Conservation (phyloP, 2,888 invertebrate genomes). For the Aspidapion aeneum region DNA sequence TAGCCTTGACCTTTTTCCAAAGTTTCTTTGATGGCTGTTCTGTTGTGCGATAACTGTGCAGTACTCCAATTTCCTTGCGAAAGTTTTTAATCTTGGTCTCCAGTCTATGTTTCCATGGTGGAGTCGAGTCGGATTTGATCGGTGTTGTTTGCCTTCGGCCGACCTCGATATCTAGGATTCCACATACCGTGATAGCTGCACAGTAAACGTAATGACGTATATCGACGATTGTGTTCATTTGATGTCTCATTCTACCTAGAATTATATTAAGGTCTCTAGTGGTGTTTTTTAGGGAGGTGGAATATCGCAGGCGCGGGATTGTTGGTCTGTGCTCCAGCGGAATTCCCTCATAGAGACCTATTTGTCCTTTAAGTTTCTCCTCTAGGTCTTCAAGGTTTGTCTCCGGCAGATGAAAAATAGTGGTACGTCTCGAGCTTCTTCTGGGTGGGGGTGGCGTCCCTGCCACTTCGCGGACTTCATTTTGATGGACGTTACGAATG, state of each 20-base stretch:
- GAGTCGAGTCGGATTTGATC: not conserved
- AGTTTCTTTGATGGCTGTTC: not conserved
- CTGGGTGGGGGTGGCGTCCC: not conserved
- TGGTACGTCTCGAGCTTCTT: not conserved
- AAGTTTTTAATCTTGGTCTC: not conserved
- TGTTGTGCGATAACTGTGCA: not conserved
- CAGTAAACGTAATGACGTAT: not conserved
- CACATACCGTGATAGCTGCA: not conserved
- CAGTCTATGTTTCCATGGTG: not conserved
- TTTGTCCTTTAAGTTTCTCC: not conserved
- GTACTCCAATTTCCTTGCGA: not conserved
- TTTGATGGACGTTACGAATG: not conserved
- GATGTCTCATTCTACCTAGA: not conserved
- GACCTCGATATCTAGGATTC: not conserved
- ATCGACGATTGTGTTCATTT: not conserved
- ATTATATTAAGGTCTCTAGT: not conserved
- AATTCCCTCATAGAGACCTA: not conserved
- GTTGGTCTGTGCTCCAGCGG: not conserved
- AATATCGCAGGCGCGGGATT: not conserved
- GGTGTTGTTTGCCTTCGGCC: not conserved
- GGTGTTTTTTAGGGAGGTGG: not conserved
- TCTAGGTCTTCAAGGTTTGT: not conserved
- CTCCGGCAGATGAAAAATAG: not conserved
- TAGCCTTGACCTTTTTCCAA: not conserved
- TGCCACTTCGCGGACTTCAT: not conserved